Conservation (phyloP, 2,797 vertebrate genomes). For the Notolepis coatsorum region DNA sequence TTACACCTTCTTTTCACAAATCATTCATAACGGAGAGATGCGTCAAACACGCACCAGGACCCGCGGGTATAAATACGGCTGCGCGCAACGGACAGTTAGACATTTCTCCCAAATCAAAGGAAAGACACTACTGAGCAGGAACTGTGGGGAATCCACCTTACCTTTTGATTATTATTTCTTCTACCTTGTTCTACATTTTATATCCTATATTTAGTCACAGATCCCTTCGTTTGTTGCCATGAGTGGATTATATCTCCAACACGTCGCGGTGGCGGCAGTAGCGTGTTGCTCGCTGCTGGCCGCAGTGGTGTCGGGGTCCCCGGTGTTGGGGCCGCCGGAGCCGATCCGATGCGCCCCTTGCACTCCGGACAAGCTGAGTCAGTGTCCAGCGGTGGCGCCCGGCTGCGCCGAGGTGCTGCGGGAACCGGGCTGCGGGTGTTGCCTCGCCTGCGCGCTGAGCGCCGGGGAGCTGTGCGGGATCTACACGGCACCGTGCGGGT, state of each 20-base stretch:
- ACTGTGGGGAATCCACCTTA: conserved; percentile 34
- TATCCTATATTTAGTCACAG: conserved; percentile 45
- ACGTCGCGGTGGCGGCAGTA: conserved; percentile 55
- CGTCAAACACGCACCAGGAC: conserved; percentile 80
- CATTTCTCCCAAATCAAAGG: conserved; percentile 71
- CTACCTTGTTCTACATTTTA: conserved; percentile 39
- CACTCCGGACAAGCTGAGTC: conserved; percentile 81
- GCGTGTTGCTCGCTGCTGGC: conserved; percentile 57
- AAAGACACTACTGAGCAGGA: conserved; percentile 63
- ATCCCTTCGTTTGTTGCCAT: conserved; percentile 63
- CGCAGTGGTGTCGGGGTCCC: conserved; percentile 73
- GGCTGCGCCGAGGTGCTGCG: conserved; percentile 84
- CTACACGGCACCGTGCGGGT: conserved; percentile 90
- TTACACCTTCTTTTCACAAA: conserved; percentile 85
- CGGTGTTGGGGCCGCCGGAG: conserved; percentile 75
- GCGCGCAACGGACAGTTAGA: conserved; percentile 69
- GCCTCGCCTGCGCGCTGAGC: conserved; percentile 86
- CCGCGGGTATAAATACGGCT: conserved; percentile 83
- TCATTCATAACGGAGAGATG: conserved; percentile 83
- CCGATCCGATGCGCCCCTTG: conserved; percentile 90
- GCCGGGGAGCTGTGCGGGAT: conserved; percentile 87
- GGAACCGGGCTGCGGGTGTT: conserved; percentile 92
- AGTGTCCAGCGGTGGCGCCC: conserved; percentile 86
- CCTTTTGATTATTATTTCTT: conserved; percentile 23
- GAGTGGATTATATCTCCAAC: conserved; percentile 65